Conservation (phyloP, 2,888 invertebrate genomes). For the Tachystola acroxantha region DNA sequence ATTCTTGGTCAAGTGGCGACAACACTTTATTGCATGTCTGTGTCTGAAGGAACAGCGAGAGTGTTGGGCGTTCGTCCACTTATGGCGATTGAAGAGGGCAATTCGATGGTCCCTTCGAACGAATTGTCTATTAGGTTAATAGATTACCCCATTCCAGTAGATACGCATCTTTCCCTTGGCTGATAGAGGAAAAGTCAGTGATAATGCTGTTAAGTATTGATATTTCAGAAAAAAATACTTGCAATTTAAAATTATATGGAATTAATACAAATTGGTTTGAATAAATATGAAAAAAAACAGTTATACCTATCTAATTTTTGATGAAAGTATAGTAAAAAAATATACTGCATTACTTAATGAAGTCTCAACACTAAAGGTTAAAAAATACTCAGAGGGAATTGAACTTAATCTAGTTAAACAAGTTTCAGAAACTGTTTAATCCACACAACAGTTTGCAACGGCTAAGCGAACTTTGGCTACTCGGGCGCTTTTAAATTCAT, state of each 20-base stretch:
- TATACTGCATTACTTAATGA: constrained; percentile 1
- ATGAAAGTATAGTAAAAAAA: too few relatives aligned
- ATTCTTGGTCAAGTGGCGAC: neutral
- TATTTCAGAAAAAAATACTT: neutral
- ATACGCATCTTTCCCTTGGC: neutral
- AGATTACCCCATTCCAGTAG: constrained; percentile 7
- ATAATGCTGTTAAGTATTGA: neutral
- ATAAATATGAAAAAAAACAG: too few relatives aligned
- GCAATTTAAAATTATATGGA: too few relatives aligned
- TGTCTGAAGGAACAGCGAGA: constrained; percentile 2
- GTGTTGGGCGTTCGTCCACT: constrained; percentile 12
- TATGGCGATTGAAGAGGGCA: constrained; percentile 14
- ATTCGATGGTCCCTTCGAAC: constrained; percentile 11
- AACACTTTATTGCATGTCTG: neutral
- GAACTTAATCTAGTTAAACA: constrained; percentile 29
- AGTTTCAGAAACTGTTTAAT: constrained; percentile 34
- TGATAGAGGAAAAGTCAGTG: neutral
- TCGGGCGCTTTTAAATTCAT: constrained; percentile 38
- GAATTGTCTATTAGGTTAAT: constrained; percentile 12
- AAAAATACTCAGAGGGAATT: constrained; percentile 3
- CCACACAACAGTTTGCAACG: constrained; percentile 27
- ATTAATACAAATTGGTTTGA: too few relatives aligned
- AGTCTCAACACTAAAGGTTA: neutral
- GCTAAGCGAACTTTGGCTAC: constrained; percentile 26
- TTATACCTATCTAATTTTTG: too few relatives aligned